Conservation (phyloP, 2,113 vertebrate genomes). For the Cyprinodon variegatus region DNA sequence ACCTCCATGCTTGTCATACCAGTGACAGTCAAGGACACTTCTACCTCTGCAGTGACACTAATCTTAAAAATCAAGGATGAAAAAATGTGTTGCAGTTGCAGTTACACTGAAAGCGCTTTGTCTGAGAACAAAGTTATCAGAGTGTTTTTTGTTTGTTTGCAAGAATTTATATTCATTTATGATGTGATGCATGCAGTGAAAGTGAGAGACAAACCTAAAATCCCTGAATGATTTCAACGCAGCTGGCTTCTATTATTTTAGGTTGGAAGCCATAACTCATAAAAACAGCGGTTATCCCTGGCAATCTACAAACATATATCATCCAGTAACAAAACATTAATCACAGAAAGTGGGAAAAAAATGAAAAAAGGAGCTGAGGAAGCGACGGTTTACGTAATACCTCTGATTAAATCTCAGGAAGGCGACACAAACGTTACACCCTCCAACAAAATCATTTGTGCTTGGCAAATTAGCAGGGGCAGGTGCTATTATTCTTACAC, state of each 20-base stretch:
- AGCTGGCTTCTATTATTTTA: conserved; percentile 72
- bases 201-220: conserved; percentile 75
- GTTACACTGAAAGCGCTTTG: conserved; percentile 47
- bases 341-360: conserved; percentile 73
- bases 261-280: conserved; percentile 85
- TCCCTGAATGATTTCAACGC: conserved; percentile 81
- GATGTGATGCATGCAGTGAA: conserved; percentile 41
- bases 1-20: conserved; percentile 28
- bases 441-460: conserved; percentile 67
- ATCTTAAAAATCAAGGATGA: conserved; percentile 26
- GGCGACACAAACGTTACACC: conserved; percentile 71
- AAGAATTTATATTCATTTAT: conserved; percentile 57
- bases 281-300: conserved; percentile 81
- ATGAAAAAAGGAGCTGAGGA: conserved; percentile 67
- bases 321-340: conserved; percentile 85
- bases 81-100: neutral
- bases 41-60: conserved; percentile 19
- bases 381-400: conserved; percentile 78
- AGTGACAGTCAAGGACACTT: conserved; percentile 49
- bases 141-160: neutral
- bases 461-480: conserved; percentile 61
- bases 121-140: conserved; percentile 50
- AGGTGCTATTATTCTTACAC: conserved; percentile 70
- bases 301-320: conserved; percentile 87
- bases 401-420: conserved; percentile 82